Base-by-base conservation (phyloP, 2,113 vertebrate species). In the Ia io region DNA sequence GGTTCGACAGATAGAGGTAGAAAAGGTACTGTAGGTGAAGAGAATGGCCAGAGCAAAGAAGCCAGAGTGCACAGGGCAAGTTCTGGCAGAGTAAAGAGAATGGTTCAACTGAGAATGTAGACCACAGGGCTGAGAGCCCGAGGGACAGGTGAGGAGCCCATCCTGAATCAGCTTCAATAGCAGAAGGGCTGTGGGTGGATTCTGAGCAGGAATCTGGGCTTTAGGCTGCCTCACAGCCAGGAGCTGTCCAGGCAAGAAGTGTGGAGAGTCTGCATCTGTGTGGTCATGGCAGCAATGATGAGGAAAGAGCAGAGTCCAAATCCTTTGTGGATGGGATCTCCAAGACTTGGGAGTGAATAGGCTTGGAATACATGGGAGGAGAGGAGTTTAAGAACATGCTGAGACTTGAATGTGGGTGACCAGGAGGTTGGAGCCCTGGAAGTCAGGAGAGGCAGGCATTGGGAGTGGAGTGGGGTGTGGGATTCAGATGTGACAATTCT, bases 191-290 rank as follows among this genome's bases (percentile, higher is more conserved):
- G 13, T 49, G 32, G 47, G 1, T 51, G 16, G 71, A 5, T 44
- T 83, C 49, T 3, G 1, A 37, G 76, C 30, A 71, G 82, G 30
- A 12, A 11, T 25, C 47, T 1, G 44, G 67, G 30, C 40, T 56
- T 51, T 35, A n/a, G 30, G 83, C 40, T 63, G 25, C 85, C 74
- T 84, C 47, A 6, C 51, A 53, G 49, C 59, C 56, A n/a, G 77
- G 20, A 61, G 35, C 25, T 11, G 32, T 30, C 59, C 25, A 61
- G 25, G 20, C 13, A 25, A 25, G 28, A 59, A 59, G 35, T 17
- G 9, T 1, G 6, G 4, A 69, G 22, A 17, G 25, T 49, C 40
- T n/a, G 63, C 6, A 1, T 56, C 47, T 67, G 9, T 0, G 5
- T 20, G 30, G 80, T 51, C 12, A 1, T 9, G 65, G 65, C 8